phyloP scores from a whole-genome alignment of 2,888 invertebrate species.

The Rhamnusium bicolor region DNA sequence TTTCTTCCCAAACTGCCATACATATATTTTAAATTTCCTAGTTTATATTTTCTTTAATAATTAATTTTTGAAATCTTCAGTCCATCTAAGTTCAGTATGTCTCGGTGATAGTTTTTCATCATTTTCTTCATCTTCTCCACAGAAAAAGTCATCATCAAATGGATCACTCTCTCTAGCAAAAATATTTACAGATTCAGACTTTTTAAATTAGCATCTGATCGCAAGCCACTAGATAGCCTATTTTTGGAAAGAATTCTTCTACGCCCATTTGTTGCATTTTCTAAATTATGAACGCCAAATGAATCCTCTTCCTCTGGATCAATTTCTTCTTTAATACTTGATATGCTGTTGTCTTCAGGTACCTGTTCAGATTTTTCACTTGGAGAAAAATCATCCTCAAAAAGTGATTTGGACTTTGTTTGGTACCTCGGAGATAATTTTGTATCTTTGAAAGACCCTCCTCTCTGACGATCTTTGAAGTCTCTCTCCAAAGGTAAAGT shows the following conservation, averaged over 20 bases:
- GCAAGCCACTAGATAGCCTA: constrained; percentile 59
- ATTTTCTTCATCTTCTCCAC: constrained; percentile 65
- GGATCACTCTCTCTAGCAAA: constrained; percentile 90
- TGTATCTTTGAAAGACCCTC: constrained; percentile 42
- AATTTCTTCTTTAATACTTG: constrained; percentile 68
- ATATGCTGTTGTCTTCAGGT: constrained; percentile 58
- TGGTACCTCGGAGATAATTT: constrained; percentile 57
- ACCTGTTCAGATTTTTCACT: constrained; percentile 62
- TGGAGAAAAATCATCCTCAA: constrained; percentile 76
- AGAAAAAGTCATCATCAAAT: constrained; percentile 92
- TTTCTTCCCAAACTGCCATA: constrained; percentile 25
- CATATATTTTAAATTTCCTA: constrained; percentile 34
- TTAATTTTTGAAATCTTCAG: constrained; percentile 70
- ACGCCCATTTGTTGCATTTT: constrained; percentile 56
- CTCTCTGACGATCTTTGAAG: constrained; percentile 49
- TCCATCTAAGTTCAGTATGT: constrained; percentile 69
- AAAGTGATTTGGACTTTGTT: constrained; percentile 65
- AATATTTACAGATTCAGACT: constrained; percentile 92
- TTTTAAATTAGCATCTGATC: constrained; percentile 79
- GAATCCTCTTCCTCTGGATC: constrained; percentile 63
- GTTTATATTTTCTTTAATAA: constrained; percentile 21
- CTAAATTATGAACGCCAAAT: constrained; percentile 57
- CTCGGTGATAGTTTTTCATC: constrained; percentile 52
- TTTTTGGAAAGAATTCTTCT: constrained; percentile 64
- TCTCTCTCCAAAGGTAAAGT: constrained; percentile 41